A percentile compares a stretch with the other conserved stretches of the same genome.
These are phyloP conservation scores for Triplophysa tibetana DNA, from an alignment of 2,113 vertebrate species.

Conservation along the genomic window DNA sequence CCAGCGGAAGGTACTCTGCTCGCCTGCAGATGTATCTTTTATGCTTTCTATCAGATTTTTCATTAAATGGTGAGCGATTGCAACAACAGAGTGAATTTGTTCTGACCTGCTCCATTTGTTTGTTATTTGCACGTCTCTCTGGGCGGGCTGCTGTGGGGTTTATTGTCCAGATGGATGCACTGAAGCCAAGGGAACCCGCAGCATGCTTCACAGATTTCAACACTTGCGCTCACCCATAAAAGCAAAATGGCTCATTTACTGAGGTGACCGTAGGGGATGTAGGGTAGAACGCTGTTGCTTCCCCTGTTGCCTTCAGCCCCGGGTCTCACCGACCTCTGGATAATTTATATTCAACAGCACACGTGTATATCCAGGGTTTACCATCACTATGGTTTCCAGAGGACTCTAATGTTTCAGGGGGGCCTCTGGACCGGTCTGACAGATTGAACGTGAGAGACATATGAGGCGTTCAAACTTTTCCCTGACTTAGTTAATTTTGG, in stretches of 20 bases:
- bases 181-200: conserved; percentile 61
- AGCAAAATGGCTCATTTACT: conserved; percentile 60
- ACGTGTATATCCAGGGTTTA: conserved; percentile 57
- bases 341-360: conserved; percentile 59
- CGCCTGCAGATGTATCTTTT: conserved; percentile 35
- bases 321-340: conserved; percentile 49
- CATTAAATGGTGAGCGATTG: conserved; percentile 58
- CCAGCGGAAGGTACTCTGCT: conserved; percentile 33
- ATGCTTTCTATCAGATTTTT: conserved; percentile 55
- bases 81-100: conserved; percentile 44
- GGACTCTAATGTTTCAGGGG: conserved; percentile 45
- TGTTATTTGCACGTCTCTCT: conserved; percentile 43
- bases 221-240: conserved; percentile 69
- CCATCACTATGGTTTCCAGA: conserved; percentile 51
- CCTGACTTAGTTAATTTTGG: conserved; percentile 14
- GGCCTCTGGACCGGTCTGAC: conserved; percentile 40
- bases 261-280: conserved; percentile 60
- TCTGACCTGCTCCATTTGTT: conserved; percentile 46
- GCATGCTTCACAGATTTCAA: conserved; percentile 61
- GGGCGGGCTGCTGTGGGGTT: conserved; percentile 48
- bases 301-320: conserved; percentile 49
- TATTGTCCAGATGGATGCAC: conserved; percentile 70
- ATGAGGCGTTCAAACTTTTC: conserved; percentile 20
- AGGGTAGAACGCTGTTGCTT: conserved; percentile 42
- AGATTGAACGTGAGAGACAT: not conserved